Evolutionary conservation across 2,888 invertebrate genomes (phyloP).

Genomic region (Venusia cambrica): DNA sequence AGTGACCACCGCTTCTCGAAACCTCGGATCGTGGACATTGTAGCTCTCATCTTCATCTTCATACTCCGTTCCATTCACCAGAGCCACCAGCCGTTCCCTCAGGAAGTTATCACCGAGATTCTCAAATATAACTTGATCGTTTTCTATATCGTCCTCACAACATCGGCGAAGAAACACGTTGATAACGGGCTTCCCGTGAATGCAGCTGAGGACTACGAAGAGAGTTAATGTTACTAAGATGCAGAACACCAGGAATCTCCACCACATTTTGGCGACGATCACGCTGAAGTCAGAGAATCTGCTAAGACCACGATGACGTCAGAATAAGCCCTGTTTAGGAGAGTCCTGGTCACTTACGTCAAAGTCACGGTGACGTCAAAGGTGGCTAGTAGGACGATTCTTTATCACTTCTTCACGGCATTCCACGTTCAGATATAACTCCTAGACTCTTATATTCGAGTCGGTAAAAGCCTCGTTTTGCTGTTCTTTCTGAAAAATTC

Average conservation of each 20-base stretch:
- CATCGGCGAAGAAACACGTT: constrained; percentile 61
- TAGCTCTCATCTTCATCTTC: constrained; percentile 35
- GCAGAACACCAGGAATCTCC: constrained; percentile 63
- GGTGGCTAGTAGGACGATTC: no score
- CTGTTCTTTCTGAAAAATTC: no score
- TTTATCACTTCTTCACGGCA: no score
- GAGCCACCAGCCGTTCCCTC: constrained; percentile 57
- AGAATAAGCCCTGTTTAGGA: no score
- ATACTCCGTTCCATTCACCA: constrained; percentile 42
- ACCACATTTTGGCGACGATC: constrained; percentile 71
- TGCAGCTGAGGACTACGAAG: constrained; percentile 56
- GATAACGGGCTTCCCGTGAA: constrained; percentile 58
- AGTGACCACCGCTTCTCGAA: constrained; percentile 16
- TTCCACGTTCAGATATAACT: no score
- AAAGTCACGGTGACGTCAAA: no score
- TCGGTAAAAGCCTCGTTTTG: no score
- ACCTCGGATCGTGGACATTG: constrained; percentile 40
- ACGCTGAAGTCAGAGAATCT: no score
- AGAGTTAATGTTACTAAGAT: constrained; percentile 56
- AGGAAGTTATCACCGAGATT: constrained; percentile 60
- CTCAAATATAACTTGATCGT: constrained; percentile 62
- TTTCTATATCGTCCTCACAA: constrained; percentile 62
- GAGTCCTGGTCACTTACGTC: no score
- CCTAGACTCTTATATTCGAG: no score
- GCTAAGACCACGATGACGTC: no score